Percentiles rank a stretch among this genome's conserved stretches.
phyloP scores from a whole-genome alignment of 2,888 invertebrate species.

The Dasysyrphus tricinctus region DNA sequence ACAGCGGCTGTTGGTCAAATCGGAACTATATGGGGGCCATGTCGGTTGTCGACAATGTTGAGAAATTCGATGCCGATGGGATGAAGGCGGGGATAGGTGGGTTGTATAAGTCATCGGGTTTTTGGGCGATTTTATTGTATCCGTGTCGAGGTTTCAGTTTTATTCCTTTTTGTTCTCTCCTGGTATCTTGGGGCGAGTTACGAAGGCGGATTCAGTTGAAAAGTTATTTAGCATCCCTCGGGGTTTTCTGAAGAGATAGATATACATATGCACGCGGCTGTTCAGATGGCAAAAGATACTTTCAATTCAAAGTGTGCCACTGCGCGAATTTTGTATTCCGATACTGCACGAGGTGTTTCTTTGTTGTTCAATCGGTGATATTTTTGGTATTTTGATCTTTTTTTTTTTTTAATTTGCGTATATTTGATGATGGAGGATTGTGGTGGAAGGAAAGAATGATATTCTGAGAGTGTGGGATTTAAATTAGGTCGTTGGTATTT shows the following conservation, averaged over 20 bases:
- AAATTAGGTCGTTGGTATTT: constrained; percentile 72
- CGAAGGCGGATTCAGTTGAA: constrained; percentile 79
- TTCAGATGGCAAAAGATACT: constrained; percentile 53
- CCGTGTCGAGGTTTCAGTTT: constrained; percentile 46
- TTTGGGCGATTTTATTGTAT: constrained; percentile 57
- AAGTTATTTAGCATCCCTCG: constrained; percentile 78
- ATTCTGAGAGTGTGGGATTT: constrained; percentile 52
- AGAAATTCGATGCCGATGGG: constrained; percentile 41
- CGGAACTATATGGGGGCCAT: constrained; percentile 65
- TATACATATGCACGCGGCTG: constrained; percentile 18
- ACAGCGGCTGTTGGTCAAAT: constrained; percentile 34
- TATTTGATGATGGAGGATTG: neutral
- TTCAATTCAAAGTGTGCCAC: constrained; percentile 72
- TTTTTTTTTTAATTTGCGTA: constrained; percentile 9
- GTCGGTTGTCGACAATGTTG: constrained; percentile 73
- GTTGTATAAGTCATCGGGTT: constrained; percentile 69
- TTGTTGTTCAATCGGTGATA: constrained; percentile 53
- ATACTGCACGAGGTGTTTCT: constrained; percentile 64
- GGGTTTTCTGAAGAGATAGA: constrained; percentile 30
- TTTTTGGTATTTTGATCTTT: constrained; percentile 2
- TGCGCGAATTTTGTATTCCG: constrained; percentile 41
- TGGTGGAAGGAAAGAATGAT: neutral
- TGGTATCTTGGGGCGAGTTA: constrained; percentile 63
- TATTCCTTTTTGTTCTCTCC: constrained; percentile 22
- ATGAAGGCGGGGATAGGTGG: constrained; percentile 49